A percentile compares a stretch with the other conserved stretches of the same genome.
phyloP scores from a whole-genome alignment of 2,888 invertebrate species.

The Adela reaumurella region DNA sequence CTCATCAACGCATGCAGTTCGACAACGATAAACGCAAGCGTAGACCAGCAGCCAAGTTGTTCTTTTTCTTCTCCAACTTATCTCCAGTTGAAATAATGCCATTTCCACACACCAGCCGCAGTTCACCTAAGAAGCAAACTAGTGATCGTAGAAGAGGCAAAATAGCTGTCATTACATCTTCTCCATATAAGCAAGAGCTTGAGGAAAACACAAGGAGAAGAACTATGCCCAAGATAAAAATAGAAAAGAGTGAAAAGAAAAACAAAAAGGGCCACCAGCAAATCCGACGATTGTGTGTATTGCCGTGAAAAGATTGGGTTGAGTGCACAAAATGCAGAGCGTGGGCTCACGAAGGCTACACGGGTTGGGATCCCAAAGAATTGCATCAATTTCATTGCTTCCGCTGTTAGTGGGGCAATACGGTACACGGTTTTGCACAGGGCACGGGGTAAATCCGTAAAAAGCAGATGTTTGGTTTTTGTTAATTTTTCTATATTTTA shows the following conservation, averaged over 20 bases:
- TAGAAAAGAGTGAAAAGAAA: background rate
- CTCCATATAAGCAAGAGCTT: background rate
- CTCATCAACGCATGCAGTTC: too few species aligned
- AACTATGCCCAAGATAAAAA: background rate
- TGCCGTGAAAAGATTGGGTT: background rate
- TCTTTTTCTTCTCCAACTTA: too few species aligned
- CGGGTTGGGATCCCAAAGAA: background rate
- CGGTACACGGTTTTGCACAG: background rate
- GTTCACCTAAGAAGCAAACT: too few species aligned
- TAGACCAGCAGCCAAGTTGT: too few species aligned
- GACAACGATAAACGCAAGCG: too few species aligned
- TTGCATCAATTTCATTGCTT: background rate
- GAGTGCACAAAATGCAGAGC: background rate
- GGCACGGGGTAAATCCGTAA: background rate
- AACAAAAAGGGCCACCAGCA: background rate
- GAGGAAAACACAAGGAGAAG: background rate
- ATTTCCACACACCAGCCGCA: too few species aligned
- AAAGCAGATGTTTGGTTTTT: background rate
- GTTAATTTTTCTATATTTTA: too few species aligned
- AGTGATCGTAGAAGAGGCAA: too few species aligned
- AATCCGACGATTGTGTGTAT: background rate
- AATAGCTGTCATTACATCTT: too few species aligned
- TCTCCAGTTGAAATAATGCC: background rate
- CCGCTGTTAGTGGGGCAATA: background rate
- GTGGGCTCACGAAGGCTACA: constrained; percentile 1